Evolutionary conservation across 2,797 vertebrate species (phyloP).

Genomic region (Xenentodon cancila): DNA sequence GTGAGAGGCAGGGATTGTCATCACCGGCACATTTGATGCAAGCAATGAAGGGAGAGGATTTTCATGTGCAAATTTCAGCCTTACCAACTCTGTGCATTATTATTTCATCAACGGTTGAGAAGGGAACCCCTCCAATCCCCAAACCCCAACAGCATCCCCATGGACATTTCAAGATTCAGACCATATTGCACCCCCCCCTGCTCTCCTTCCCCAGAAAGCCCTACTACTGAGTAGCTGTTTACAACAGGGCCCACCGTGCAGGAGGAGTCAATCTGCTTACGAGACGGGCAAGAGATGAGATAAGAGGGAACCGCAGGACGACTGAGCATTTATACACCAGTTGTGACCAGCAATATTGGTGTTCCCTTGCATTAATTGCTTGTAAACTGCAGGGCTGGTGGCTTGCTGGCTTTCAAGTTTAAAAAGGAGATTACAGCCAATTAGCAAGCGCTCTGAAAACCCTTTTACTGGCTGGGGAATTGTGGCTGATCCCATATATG

Average conservation of each 20-base stretch:
- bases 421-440: constrained; percentile 84
- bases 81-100: constrained; percentile 79
- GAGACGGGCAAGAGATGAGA: constrained; percentile 58
- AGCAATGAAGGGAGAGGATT: constrained; percentile 73
- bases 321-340: constrained; percentile 55
- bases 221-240: constrained; percentile 69
- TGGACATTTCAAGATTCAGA: constrained; percentile 75
- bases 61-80: constrained; percentile 87
- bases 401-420: constrained; percentile 77
- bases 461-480: constrained; percentile 69
- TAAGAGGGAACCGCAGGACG: constrained; percentile 50
- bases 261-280: constrained; percentile 59
- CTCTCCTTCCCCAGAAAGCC: constrained; percentile 62
- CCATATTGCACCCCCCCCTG: constrained; percentile 66
- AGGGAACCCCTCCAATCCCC: constrained; percentile 68
- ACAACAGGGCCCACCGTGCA: constrained; percentile 52
- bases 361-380: constrained; percentile 80
- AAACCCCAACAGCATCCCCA: constrained; percentile 67
- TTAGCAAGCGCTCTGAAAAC: constrained; percentile 80
- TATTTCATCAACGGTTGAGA: constrained; percentile 82
- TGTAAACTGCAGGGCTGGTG: constrained; percentile 77
- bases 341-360: constrained; percentile 69
- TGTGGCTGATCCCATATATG: constrained; percentile 73
- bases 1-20: constrained; percentile 80
- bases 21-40: constrained; percentile 74